Evolutionary conservation across 2,888 invertebrate species (phyloP).

Genomic region (Pteria penguin): DNA sequence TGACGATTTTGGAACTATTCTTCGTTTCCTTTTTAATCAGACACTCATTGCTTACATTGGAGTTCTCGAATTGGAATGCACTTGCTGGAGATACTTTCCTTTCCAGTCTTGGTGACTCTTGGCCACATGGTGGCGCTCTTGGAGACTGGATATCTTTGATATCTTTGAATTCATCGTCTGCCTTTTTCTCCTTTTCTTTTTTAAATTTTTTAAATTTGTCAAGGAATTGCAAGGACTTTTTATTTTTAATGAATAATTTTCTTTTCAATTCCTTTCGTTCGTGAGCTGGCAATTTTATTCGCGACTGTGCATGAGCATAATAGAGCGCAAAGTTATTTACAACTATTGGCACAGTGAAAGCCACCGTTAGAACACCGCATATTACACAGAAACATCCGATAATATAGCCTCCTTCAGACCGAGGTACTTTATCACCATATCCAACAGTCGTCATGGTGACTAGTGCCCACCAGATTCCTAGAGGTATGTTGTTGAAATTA

Average conservation of each 20-base stretch:
- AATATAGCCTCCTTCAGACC: slow-evolving; percentile 73
- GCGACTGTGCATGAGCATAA: slow-evolving; percentile 78
- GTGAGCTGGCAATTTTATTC: slow-evolving; percentile 73
- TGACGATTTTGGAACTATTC: slow-evolving; percentile 15
- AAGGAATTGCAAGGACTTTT: slow-evolving; percentile 69
- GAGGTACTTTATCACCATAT: slow-evolving; percentile 78
- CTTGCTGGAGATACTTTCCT: slow-evolving; percentile 22
- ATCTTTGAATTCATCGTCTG: slow-evolving; percentile 4
- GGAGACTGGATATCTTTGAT: slow-evolving; percentile 53
- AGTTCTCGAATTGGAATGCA: slow-evolving; percentile 2
- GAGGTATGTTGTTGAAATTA: slow-evolving; percentile 78
- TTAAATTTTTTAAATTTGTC: slow-evolving; percentile 65
- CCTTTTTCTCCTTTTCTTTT: slow-evolving; percentile 40
- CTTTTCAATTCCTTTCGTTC: slow-evolving; percentile 70
- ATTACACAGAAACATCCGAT: slow-evolving; percentile 77
- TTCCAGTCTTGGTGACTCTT: slow-evolving; percentile 41
- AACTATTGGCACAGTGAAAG: slow-evolving; percentile 79
- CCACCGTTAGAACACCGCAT: slow-evolving; percentile 78
- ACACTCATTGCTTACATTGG: background rate
- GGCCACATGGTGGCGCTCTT: slow-evolving; percentile 53
- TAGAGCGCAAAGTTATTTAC: slow-evolving; percentile 79
- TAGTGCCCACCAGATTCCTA: slow-evolving; percentile 79
- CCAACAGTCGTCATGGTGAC: slow-evolving; percentile 80
- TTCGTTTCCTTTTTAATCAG: background rate
- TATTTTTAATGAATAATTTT: slow-evolving; percentile 68